Percentiles rank a stretch among this genome's conserved stretches.
Evolutionary conservation across 2,113 vertebrate species (phyloP).

Genomic region (Setophaga coronata): DNA sequence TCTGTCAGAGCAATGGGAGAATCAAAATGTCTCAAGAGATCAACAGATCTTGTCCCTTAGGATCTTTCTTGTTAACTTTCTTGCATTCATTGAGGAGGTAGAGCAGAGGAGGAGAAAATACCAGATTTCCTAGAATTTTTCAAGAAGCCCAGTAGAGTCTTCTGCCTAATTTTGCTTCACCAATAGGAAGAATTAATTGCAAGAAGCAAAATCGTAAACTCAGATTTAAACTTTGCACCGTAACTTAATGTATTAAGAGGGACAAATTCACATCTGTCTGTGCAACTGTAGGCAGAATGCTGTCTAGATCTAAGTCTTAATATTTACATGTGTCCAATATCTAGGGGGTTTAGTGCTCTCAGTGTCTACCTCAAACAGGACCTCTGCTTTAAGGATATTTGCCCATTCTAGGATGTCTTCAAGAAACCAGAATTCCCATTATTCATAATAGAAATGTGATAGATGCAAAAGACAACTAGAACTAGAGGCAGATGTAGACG

Average conservation of each 20-base stretch:
- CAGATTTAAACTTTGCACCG: background rate
- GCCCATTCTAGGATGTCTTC: background rate
- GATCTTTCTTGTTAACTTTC: background rate
- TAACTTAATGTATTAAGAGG: background rate
- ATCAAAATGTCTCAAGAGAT: background rate
- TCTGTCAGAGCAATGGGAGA: background rate
- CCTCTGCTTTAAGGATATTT: background rate
- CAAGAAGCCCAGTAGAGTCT: background rate
- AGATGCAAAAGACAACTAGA: background rate
- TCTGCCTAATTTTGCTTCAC: background rate
- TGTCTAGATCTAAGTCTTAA: background rate
- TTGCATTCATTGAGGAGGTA: background rate
- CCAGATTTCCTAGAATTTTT: background rate
- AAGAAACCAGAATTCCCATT: background rate
- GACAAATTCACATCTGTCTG: background rate
- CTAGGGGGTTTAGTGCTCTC: background rate
- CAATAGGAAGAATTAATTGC: background rate
- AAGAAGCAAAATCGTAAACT: background rate
- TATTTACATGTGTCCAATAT: background rate
- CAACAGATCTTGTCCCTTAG: background rate
- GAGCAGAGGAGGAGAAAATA: background rate
- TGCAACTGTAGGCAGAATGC: background rate
- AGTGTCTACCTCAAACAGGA: background rate
- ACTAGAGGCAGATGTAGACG: background rate
- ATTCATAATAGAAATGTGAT: fast-evolving